These are phyloP conservation scores for Alouatta palliata DNA, from an alignment of 2,113 vertebrate species.

Conservation along the genomic window DNA sequence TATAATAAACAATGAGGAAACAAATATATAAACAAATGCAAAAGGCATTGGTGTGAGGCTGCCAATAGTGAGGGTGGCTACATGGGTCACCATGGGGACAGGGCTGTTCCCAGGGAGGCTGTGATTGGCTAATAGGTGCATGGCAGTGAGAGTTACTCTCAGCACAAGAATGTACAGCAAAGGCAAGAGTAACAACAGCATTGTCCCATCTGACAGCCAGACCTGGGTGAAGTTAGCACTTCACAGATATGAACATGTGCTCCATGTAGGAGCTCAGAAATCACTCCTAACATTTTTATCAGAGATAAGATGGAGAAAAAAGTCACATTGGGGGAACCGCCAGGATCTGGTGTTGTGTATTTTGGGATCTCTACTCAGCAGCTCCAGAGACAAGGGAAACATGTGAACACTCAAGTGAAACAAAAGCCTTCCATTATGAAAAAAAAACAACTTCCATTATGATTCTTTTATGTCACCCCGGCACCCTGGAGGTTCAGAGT, in stretches of 20 bases:
- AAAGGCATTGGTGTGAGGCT: too few relatives aligned
- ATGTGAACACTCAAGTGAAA: constrained; percentile 92
- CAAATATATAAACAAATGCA: neutral
- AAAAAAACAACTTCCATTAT: constrained; percentile 86
- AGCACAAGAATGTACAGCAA: too few relatives aligned
- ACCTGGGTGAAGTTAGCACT: constrained; percentile 91
- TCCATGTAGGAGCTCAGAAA: constrained; percentile 99
- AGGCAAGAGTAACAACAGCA: too few relatives aligned
- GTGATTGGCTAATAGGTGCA: too few relatives aligned
- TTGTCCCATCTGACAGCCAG: too few relatives aligned
- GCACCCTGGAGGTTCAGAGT: constrained; percentile 97
- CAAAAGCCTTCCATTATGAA: constrained; percentile 93
- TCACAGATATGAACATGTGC: constrained; percentile 98
- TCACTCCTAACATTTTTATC: constrained; percentile 98
- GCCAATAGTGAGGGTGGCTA: too few relatives aligned
- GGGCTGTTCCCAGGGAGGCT: too few relatives aligned
- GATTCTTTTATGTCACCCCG: constrained; percentile 98
- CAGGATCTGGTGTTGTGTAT: constrained; percentile 79
- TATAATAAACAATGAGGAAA: neutral
- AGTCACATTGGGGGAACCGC: too few relatives aligned
- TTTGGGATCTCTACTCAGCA: constrained; percentile 94
- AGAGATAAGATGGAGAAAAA: constrained; percentile 86
- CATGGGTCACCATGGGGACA: too few relatives aligned
- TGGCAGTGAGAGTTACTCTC: too few relatives aligned
- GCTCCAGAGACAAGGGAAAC: constrained; percentile 93